Evolutionary conservation across 2,113 vertebrate genomes (phyloP).

Genomic region (Plotosus lineatus): DNA sequence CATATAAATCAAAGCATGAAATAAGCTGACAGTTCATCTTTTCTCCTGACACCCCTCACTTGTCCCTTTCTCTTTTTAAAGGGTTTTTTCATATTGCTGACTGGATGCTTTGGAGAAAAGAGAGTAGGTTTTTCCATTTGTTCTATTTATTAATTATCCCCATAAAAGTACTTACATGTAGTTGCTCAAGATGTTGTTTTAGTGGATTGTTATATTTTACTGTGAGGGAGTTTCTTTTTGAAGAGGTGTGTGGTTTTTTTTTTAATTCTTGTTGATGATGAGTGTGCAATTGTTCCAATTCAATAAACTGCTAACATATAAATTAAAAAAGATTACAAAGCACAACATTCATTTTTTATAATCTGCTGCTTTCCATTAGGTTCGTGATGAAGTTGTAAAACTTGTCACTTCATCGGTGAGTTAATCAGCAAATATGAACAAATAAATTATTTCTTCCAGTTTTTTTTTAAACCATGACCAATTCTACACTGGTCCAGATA

Average conservation of each 20-base stretch:
- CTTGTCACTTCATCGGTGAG: constrained; percentile 57
- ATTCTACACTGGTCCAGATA: neutral
- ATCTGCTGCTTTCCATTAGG: constrained; percentile 52
- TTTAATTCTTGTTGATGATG: no score
- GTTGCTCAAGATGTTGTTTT: neutral
- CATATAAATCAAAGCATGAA: neutral
- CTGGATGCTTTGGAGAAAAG: constrained; percentile 70
- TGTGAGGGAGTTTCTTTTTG: no score
- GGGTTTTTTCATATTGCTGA: constrained; percentile 75
- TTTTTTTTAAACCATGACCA: neutral
- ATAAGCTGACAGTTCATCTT: neutral
- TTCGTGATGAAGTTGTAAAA: constrained; percentile 64
- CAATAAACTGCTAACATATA: no score
- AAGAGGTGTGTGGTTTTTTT: no score
- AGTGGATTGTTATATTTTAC: no score
- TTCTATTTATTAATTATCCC: no score
- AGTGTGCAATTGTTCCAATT: no score
- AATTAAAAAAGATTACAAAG: no score
- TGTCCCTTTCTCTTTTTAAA: constrained; percentile 41
- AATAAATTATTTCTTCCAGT: neutral
- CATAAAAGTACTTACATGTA: neutral
- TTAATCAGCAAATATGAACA: neutral
- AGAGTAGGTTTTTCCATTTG: constrained; percentile 62
- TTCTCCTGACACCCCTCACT: no score
- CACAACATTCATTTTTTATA: neutral